A percentile compares a stretch with the other conserved stretches of the same genome.
Conservation (phyloP, 2,113 vertebrate genomes). For the Miniopterus natalensis region DNA sequence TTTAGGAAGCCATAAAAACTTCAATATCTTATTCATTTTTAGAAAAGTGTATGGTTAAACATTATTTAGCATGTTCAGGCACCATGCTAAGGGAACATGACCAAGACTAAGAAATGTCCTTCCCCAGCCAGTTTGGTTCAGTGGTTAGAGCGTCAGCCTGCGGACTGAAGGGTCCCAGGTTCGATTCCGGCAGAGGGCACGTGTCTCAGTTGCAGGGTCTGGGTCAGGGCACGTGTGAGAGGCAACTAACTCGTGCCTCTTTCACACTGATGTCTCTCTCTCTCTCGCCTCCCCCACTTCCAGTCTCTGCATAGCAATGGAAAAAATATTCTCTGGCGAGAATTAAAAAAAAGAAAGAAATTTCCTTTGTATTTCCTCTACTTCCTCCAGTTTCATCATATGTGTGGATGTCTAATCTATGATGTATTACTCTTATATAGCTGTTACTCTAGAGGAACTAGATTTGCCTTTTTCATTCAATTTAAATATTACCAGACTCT, state of each 20-base stretch:
- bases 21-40: background rate
- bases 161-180: too few species aligned
- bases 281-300: too few species aligned
- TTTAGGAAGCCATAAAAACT: background rate
- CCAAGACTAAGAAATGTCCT: background rate
- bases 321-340: too few species aligned
- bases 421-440: background rate
- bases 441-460: background rate
- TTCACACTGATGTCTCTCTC: too few species aligned
- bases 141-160: too few species aligned
- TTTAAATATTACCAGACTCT: background rate
- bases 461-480: background rate
- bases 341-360: background rate
- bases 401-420: background rate
- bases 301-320: too few species aligned
- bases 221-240: too few species aligned
- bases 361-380: background rate
- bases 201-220: too few species aligned
- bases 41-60: background rate
- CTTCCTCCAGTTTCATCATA: background rate
- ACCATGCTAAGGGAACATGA: background rate
- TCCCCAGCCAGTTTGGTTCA: too few species aligned
- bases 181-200: too few species aligned
- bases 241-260: too few species aligned
- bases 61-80: background rate